Conservation (phyloP, 2,113 vertebrate genomes). For the Amazona vittata region DNA sequence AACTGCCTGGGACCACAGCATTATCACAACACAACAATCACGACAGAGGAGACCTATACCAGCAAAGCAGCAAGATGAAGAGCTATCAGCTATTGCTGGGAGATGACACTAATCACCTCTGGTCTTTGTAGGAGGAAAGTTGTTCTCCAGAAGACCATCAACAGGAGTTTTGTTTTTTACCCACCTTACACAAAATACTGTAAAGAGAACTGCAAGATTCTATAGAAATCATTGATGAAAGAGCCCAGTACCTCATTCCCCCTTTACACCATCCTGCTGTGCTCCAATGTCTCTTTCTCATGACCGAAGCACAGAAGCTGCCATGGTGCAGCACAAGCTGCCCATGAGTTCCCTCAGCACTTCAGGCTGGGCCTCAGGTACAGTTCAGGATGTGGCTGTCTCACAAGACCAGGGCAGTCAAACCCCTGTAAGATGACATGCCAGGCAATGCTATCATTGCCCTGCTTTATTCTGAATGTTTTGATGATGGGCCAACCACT, state of each 20-base stretch:
- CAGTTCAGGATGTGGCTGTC: fast-evolving
- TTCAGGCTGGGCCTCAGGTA: not conserved
- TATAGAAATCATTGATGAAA: not conserved
- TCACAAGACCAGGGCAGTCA: not conserved
- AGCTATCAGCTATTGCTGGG: fast-evolving
- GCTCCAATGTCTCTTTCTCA: not conserved
- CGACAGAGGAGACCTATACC: not conserved
- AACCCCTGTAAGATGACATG: no score
- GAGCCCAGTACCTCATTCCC: not conserved
- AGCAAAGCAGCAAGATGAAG: not conserved
- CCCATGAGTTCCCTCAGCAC: not conserved
- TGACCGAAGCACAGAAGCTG: not conserved
- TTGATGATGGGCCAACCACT: not conserved
- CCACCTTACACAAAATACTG: not conserved
- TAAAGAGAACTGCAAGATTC: not conserved
- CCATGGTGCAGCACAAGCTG: not conserved
- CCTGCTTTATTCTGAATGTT: not conserved
- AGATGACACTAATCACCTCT: not conserved
- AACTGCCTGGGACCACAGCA: not conserved
- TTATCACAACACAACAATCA: not conserved
- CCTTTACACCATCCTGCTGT: not conserved
- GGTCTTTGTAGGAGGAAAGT: not conserved
- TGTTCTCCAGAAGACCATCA: not conserved
- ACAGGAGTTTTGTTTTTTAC: not conserved
- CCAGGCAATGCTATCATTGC: fast-evolving